These are phyloP conservation scores for Conchocele bisecta DNA, from an alignment of 2,888 invertebrate species.

Conservation along the genomic window DNA sequence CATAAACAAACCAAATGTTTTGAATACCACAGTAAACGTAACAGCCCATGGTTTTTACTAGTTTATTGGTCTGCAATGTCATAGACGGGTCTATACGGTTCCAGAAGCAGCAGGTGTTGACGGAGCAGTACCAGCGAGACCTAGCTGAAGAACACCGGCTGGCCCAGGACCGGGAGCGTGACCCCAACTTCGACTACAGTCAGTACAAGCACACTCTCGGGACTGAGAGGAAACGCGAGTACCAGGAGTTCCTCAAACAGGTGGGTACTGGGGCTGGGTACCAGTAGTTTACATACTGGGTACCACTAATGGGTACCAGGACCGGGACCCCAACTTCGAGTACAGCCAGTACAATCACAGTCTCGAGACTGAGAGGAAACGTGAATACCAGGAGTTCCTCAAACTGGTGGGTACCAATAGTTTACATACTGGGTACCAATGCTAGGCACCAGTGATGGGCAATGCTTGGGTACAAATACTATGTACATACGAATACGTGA, in stretches of 20 bases:
- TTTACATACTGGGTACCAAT: too few relatives aligned
- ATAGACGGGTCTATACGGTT: not conserved
- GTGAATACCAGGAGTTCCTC: conserved; percentile 73
- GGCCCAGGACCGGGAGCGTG: conserved; percentile 5
- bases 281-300: too few relatives aligned
- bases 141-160: conserved; percentile 37
- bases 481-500: too few relatives aligned
- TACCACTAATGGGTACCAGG: too few relatives aligned
- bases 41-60: too few relatives aligned
- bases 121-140: conserved; percentile 40
- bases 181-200: not conserved
- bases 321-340: not conserved
- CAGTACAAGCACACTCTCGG: conserved; percentile 55
- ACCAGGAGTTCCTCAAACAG: conserved; percentile 69
- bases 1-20: too few relatives aligned
- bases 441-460: not conserved
- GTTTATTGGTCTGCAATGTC: too few relatives aligned
- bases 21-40: too few relatives aligned
- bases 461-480: too few relatives aligned
- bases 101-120: conserved; percentile 51
- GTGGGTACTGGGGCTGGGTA: conserved; percentile 43
- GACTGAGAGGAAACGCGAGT: conserved; percentile 73
- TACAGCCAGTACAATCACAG: conserved; percentile 34
- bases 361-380: conserved; percentile 70
- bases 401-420: conserved; percentile 65